Percentiles rank a stretch among this genome's conserved stretches.
phyloP scores from a whole-genome alignment of 1,140 invertebrate species.

The Anastatus disparis region DNA sequence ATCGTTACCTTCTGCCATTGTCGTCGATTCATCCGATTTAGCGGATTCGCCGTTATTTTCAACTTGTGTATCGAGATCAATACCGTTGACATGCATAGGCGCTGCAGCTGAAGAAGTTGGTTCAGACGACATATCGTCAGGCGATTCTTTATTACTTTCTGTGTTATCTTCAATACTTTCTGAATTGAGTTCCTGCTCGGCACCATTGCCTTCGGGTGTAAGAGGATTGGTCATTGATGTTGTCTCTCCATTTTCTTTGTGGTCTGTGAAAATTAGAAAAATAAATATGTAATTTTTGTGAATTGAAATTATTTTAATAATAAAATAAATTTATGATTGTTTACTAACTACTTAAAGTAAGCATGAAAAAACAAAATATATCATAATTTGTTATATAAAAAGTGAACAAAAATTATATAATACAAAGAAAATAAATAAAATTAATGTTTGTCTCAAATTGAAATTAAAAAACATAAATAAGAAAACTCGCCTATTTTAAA shows the following conservation, averaged over 20 bases:
- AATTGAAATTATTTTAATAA: no score
- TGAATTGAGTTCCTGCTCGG: slow-evolving; percentile 64
- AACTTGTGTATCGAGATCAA: slow-evolving; percentile 53
- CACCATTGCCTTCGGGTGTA: slow-evolving; percentile 56
- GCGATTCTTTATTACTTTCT: slow-evolving; percentile 63
- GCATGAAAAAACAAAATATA: no score
- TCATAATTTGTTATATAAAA: no score
- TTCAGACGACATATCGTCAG: slow-evolving; percentile 44
- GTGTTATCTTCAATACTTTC: slow-evolving; percentile 68
- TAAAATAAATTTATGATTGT: no score
- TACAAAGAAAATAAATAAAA: no score
- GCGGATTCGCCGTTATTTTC: not conserved
- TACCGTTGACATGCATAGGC: slow-evolving; percentile 58
- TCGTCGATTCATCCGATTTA: not conserved
- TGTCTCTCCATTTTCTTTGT: slow-evolving; percentile 29
- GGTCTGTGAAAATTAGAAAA: not conserved
- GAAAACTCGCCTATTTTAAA: no score
- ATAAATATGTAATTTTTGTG: not conserved
- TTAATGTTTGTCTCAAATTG: no score
- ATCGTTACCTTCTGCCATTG: slow-evolving; percentile 45
- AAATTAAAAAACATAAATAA: no score
- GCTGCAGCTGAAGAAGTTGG: slow-evolving; percentile 56
- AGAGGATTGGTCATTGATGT: slow-evolving; percentile 16
- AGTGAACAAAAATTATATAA: no score
- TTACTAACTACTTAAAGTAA: no score